These are phyloP conservation scores for Alouatta palliata DNA, from an alignment of 2,113 vertebrate species.

Conservation along the genomic window DNA sequence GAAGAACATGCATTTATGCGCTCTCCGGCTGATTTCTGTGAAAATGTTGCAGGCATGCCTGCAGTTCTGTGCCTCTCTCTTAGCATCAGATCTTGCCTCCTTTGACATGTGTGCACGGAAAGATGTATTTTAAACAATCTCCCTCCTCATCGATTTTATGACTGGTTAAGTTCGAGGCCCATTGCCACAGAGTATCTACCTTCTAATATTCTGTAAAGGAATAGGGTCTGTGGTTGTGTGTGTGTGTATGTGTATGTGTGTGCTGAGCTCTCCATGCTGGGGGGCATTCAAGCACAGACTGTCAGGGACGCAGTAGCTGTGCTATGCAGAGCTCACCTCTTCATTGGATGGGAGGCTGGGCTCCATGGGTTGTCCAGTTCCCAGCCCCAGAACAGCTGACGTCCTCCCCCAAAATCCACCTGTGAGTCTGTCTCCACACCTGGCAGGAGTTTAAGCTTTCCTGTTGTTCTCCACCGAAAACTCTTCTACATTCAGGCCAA, in stretches of 20 bases:
- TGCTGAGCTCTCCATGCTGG: neutral
- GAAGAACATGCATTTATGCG: neutral
- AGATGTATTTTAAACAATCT: neutral
- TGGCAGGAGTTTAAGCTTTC: neutral
- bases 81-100: neutral
- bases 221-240: too few relatives aligned
- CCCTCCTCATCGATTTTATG: neutral
- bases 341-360: neutral
- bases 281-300: neutral
- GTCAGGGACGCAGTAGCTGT: neutral
- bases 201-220: neutral
- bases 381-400: neutral
- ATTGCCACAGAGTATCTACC: neutral
- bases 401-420: neutral
- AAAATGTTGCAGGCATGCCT: neutral
- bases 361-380: neutral
- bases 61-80: neutral
- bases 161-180: neutral
- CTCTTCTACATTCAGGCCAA: neutral
- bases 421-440: neutral
- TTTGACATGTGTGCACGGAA: neutral
- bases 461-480: neutral
- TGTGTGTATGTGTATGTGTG: neutral
- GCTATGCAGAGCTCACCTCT: slow-evolving; percentile 63
- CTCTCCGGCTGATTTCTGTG: neutral